phyloP scores from a whole-genome alignment of 2,797 vertebrate genomes.

The Falco columbarius region DNA sequence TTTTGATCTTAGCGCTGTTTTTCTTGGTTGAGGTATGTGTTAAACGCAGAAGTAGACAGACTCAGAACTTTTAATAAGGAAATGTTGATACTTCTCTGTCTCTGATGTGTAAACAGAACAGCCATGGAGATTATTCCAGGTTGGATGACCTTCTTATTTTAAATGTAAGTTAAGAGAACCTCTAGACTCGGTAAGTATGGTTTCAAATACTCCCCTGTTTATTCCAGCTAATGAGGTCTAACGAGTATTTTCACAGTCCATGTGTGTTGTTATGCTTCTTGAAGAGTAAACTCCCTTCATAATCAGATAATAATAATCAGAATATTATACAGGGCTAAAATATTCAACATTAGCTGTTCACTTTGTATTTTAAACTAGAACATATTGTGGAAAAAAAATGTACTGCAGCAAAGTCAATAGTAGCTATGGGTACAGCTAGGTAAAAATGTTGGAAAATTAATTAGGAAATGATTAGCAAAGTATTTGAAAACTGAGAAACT shows the following conservation, averaged over 20 bases:
- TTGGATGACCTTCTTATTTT: not conserved
- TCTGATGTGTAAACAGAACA: not conserved
- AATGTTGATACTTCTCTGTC: not conserved
- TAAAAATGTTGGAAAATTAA: not conserved
- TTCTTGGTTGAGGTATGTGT: not conserved
- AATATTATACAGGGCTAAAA: not conserved
- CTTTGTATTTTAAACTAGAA: not conserved
- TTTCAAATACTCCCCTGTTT: not conserved
- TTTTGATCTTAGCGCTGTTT: not conserved
- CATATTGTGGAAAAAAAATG: not conserved
- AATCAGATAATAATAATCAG: no score
- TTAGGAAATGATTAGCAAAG: not conserved
- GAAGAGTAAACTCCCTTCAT: not conserved
- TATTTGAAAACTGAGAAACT: not conserved
- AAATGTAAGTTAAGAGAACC: not conserved
- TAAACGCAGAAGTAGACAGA: not conserved
- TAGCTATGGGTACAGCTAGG: not conserved
- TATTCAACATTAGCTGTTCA: not conserved
- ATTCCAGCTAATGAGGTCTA: not conserved
- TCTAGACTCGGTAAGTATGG: not conserved
- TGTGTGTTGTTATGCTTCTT: not conserved
- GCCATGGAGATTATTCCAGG: not conserved
- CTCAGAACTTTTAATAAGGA: not conserved
- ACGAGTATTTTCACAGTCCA: not conserved
- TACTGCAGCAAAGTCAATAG: not conserved